Conservation (phyloP, 2,888 invertebrate species). For the Agriopis leucophaearia region DNA sequence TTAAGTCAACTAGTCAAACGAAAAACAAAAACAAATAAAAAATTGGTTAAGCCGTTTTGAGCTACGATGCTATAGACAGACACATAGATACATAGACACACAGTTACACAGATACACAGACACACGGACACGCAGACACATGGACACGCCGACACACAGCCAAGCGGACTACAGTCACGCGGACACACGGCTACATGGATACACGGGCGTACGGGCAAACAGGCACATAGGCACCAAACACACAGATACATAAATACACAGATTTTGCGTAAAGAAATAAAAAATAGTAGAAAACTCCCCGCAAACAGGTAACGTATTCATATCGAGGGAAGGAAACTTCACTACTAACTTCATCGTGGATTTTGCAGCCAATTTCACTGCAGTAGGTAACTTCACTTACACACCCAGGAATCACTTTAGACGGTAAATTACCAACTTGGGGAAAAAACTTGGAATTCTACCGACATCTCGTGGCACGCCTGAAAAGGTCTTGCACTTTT, state of each 20-base stretch:
- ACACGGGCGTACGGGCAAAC: too few species aligned
- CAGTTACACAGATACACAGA: too few species aligned
- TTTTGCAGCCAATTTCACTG: background rate
- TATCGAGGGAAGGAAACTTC: constrained; percentile 27
- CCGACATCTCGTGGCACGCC: constrained; percentile 1
- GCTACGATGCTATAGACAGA: too few species aligned
- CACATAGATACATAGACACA: too few species aligned
- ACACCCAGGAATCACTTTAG: constrained; percentile 23
- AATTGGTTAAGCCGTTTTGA: too few species aligned
- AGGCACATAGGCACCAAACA: background rate
- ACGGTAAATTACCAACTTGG: constrained; percentile 23
- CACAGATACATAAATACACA: constrained; percentile 11
- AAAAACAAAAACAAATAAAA: too few species aligned
- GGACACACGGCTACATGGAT: too few species aligned
- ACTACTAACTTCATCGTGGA: background rate
- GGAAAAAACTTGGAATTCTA: constrained; percentile 13
- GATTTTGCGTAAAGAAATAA: constrained; percentile 4
- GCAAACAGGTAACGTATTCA: constrained; percentile 19
- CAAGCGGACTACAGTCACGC: too few species aligned
- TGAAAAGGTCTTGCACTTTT: constrained; percentile 12
- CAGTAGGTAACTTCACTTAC: constrained; percentile 21
- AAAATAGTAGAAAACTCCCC: constrained; percentile 6
- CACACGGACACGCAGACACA: too few species aligned
- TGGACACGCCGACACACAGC: too few species aligned
- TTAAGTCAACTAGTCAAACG: too few species aligned